Conservation (phyloP, 2,797 vertebrate species). For the Tenualosa ilisha region DNA sequence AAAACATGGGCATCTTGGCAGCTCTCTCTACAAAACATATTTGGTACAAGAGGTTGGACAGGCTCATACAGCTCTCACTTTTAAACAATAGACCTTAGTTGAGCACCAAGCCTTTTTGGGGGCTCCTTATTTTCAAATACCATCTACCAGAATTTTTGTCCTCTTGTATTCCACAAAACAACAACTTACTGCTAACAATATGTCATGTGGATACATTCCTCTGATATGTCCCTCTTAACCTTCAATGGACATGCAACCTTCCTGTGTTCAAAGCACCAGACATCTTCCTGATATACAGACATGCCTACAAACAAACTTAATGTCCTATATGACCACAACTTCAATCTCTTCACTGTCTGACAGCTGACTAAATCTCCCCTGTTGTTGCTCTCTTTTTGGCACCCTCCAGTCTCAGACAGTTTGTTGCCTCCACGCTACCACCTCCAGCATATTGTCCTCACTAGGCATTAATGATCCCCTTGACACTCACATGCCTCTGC, state of each 20-base stretch:
- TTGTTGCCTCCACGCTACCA: neutral
- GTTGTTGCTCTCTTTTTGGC: neutral
- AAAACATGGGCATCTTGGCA: conserved; percentile 7
- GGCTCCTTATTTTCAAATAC: neutral
- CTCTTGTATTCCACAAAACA: neutral
- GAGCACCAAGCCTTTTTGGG: neutral
- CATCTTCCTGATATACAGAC: neutral
- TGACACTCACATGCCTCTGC: neutral
- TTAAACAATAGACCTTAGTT: neutral
- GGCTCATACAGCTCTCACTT: neutral
- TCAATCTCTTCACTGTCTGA: neutral
- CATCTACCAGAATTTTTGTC: neutral
- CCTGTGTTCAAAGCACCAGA: neutral
- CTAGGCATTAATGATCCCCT: neutral
- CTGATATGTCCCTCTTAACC: neutral
- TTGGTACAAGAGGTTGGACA: neutral
- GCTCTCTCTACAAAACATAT: neutral
- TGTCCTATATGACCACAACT: neutral
- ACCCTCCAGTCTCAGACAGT: neutral
- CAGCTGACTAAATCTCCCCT: neutral
- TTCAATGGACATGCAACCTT: neutral
- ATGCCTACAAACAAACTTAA: neutral
- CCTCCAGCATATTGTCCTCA: neutral
- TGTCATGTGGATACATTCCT: neutral
- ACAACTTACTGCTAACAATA: neutral